A percentile compares a stretch with the other conserved stretches of the same genome.
Conservation (phyloP, 2,888 invertebrate species). For the Pocota personata region DNA sequence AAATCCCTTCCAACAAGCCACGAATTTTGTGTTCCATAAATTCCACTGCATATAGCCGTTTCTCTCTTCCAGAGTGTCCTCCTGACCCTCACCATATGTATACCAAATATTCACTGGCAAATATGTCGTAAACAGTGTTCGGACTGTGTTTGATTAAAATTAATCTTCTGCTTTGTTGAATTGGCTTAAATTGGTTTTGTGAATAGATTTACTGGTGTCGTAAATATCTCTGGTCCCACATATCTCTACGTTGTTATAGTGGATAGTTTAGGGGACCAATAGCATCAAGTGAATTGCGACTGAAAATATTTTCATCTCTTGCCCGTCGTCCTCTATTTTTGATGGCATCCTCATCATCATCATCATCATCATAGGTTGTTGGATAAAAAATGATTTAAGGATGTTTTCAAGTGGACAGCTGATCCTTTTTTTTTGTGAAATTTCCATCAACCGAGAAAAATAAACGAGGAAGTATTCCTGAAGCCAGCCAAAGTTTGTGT, state of each 20-base stretch:
- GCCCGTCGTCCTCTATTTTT: not conserved
- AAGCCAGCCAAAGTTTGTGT: not conserved
- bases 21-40: slow-evolving; percentile 37
- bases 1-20: slow-evolving; percentile 16
- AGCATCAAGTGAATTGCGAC: not conserved
- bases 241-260: not conserved
- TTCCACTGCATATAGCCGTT: slow-evolving; percentile 29
- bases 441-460: not conserved
- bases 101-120: slow-evolving; percentile 1
- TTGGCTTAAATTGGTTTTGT: slow-evolving; percentile 66
- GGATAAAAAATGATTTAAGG: slow-evolving; percentile 6
- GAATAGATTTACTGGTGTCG: slow-evolving; percentile 55
- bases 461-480: not conserved
- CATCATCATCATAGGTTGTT: not conserved
- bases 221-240: slow-evolving; percentile 33
- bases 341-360: not conserved
- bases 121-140: slow-evolving; percentile 54
- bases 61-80: not conserved
- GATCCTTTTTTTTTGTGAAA: slow-evolving; percentile 8
- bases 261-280: slow-evolving; percentile 8
- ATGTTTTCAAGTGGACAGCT: slow-evolving; percentile 28
- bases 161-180: slow-evolving; percentile 62
- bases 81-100: not conserved
- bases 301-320: slow-evolving; percentile 7
- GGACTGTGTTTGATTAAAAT: slow-evolving; percentile 64